Base-by-base conservation (phyloP, 2,797 vertebrate genomes). In the Tenualosa ilisha region DNA sequence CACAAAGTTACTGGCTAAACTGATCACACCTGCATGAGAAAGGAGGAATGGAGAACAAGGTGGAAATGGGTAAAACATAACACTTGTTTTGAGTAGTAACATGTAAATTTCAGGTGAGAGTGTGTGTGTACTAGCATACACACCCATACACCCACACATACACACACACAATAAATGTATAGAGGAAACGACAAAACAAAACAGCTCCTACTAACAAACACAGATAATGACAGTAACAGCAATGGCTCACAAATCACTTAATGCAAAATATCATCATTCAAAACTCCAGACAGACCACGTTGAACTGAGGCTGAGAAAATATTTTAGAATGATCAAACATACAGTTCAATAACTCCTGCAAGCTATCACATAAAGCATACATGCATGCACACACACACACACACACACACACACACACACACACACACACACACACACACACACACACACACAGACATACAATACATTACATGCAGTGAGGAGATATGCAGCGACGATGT, bases 401-500 rank as follows among this genome's bases (percentile, higher is more conserved):
- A 86, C 40, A 31, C 54, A 85, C 9, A 22, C 46, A 83, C 0
- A 88, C 31, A 85, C 89, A 84, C 75, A 22, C 81, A 84, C 12
- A 72, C 65, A 72, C 65, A 72, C 65, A 72, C 12, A 72, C 26
- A 72, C 63, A 68, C 8, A 31, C 26, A 26, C 9, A 61, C 59
- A 61, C n/a, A 61, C 63, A 68, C 63, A 68, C 8, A 31, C 26
- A 26, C 9, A 61, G 22, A 61, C n/a, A 61, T 24, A 68, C 84
- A 75, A 75, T 37, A 49, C 43, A 91, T 90, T 98, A 99, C 98
- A 98, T 98, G 98, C 98, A 86, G 95, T 95, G 86, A 99, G 98
- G 84, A 99, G 96, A 87, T 99, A 99, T 92, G 94, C 93, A 85
- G 98, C 98, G 59, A 99, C 96, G 85, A 99, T 94, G 92, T 97